These are phyloP conservation scores for Lysiphlebus fabarum DNA, from an alignment of 1,140 invertebrate genomes.

Conservation along the genomic window DNA sequence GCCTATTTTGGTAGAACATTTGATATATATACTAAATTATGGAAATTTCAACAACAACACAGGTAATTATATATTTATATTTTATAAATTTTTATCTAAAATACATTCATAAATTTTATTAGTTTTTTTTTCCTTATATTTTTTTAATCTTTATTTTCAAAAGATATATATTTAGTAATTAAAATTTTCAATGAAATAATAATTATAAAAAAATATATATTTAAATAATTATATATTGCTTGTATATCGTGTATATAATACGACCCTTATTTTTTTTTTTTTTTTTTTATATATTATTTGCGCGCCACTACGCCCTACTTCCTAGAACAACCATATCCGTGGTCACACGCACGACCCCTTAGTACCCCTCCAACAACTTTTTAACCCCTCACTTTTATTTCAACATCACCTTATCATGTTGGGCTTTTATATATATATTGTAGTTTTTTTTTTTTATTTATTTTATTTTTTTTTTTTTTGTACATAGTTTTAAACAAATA, in stretches of 20 bases:
- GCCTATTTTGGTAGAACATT: slow-evolving; percentile 95
- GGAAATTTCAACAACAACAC: slow-evolving; percentile 98
- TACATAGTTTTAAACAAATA: not conserved
- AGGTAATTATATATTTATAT: slow-evolving; percentile 56
- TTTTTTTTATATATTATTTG: slow-evolving; percentile 13
- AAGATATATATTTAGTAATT: not conserved
- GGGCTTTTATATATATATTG: not conserved
- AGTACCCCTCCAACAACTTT: not conserved
- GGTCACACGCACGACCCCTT: slow-evolving; percentile 10
- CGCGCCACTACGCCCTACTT: slow-evolving; percentile 24
- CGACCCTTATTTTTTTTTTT: slow-evolving; percentile 3
- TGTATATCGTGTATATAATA: too few species aligned
- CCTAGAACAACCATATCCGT: slow-evolving; percentile 14
- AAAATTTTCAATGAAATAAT: slow-evolving; percentile 8
- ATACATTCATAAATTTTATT: not conserved
- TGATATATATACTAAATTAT: slow-evolving; percentile 96
- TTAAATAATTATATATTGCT: too few species aligned
- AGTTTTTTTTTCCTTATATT: not conserved
- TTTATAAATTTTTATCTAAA: not conserved
- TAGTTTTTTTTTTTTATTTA: too few species aligned
- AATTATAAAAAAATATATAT: too few species aligned
- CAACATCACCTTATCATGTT: not conserved
- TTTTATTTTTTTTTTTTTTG: too few species aligned
- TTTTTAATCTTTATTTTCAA: not conserved
- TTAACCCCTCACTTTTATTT: slow-evolving; percentile 1